A percentile compares a stretch with the other conserved stretches of the same genome.
These are phyloP conservation scores for Gallinago jamesoni DNA, from an alignment of 2,113 vertebrate genomes.

Conservation along the genomic window DNA sequence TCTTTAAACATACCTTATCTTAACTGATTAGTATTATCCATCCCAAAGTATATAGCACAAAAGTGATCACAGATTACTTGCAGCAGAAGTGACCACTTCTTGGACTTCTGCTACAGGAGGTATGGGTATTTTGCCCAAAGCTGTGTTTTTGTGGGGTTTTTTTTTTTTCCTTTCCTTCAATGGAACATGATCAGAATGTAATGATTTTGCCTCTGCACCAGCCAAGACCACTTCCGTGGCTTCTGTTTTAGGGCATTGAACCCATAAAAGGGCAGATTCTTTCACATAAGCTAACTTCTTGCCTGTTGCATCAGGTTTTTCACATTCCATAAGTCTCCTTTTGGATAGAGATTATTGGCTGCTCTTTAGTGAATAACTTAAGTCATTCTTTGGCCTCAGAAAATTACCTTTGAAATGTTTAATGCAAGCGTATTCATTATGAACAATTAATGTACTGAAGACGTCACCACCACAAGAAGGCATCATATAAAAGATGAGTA, in stretches of 20 bases:
- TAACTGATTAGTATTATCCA: not conserved
- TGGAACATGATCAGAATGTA: not conserved
- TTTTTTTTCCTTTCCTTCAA: not conserved
- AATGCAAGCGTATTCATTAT: slow-evolving; percentile 64
- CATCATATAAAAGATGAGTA: slow-evolving; percentile 35
- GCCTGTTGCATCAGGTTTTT: slow-evolving; percentile 53
- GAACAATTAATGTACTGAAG: slow-evolving; percentile 71
- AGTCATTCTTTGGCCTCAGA: slow-evolving; percentile 67
- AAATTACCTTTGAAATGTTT: slow-evolving; percentile 66
- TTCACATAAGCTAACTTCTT: not conserved
- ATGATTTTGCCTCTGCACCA: not conserved
- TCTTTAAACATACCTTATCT: not conserved
- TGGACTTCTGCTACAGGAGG: not conserved
- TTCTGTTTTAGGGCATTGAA: slow-evolving; percentile 29
- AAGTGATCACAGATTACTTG: not conserved
- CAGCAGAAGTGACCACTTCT: not conserved
- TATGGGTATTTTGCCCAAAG: not conserved
- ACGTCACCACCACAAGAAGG: slow-evolving; percentile 47
- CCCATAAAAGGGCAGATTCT: not conserved
- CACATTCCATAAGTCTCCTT: not conserved
- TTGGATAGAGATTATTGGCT: slow-evolving; percentile 62
- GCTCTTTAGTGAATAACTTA: slow-evolving; percentile 60
- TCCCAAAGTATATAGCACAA: not conserved
- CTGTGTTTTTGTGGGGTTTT: not conserved
- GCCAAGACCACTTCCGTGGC: not conserved